Base-by-base conservation (phyloP, 2,888 invertebrate species). In the Ganaspis brasiliensis region DNA sequence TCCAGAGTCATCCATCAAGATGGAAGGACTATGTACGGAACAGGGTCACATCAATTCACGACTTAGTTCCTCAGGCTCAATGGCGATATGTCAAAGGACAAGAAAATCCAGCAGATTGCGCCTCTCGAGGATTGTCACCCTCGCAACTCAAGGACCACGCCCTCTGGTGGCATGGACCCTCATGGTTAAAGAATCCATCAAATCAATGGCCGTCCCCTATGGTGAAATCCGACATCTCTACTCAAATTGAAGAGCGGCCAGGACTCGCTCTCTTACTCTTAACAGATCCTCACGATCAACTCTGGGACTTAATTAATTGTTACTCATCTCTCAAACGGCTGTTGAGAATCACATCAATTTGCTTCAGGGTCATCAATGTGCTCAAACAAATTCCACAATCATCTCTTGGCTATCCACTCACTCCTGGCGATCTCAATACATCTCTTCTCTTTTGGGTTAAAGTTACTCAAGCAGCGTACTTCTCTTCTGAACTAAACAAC, bases 381-480 rank as follows among this genome's bases (percentile, higher is more conserved):
- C 45, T 45, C 45, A 45, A n/a, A n/a, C 45, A 45, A 45, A 45
- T 45, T 14, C 45, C 45, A 45, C 45, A 45, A 45, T 45, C 45
- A 45, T 45, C 45, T 14, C 45, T 45, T 4, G n/a, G 14, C 3
- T 12, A 45, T 45, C 45, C 45, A 45, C 45, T 45, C 45, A 45
- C 45, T 14, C 45, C 45, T 45, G 45, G 45, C 45, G 45, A 45
- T 4, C 12, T 45, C 45, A 45, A 45, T 14, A 14, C 1, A 45
- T 12, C 45, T 14, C 45, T 12, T 14, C 12, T 14, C 45, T 45
- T 14, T 4, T 45, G 45, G 45, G 45, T 45, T 45, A 12, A 14
- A 45, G 45, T 14, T n/a, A 45, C 45, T 45, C 45, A 45, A 45
- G 12, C 45, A 2, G 3, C 45, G 1, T 14, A 45, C 14, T 45